Evolutionary conservation across 2,888 invertebrate genomes (phyloP).

Genomic region (Agriopis leucophaearia): DNA sequence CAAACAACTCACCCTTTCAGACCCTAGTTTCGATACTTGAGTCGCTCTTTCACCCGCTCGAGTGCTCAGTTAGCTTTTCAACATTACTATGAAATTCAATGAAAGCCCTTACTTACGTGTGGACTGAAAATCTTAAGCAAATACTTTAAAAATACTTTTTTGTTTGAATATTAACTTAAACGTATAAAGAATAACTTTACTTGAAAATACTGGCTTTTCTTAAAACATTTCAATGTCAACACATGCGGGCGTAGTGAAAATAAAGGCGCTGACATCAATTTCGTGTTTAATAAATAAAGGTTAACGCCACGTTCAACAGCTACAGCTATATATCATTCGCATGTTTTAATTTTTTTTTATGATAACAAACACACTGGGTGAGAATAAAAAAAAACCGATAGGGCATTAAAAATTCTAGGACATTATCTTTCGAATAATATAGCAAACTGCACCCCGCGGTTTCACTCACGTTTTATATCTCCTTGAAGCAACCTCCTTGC

Average conservation of each 20-base stretch:
- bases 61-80: constrained; percentile 19
- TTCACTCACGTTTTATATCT: too few species aligned
- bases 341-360: too few species aligned
- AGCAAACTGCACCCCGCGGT: too few species aligned
- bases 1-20: constrained; percentile 20
- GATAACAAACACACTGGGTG: too few species aligned
- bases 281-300: neutral
- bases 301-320: too few species aligned
- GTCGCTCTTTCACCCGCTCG: constrained; percentile 30
- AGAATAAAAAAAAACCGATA: too few species aligned
- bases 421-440: too few species aligned
- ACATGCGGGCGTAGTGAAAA: constrained; percentile 42
- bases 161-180: constrained; percentile 1
- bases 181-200: neutral
- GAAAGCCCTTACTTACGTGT: constrained; percentile 23
- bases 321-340: too few species aligned
- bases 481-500: too few species aligned
- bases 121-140: constrained; percentile 23
- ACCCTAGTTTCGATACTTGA: constrained; percentile 27
- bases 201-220: constrained; percentile 11
- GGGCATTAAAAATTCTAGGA: too few species aligned
- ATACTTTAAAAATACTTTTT: constrained; percentile 23
- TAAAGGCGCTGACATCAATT: constrained; percentile 19
- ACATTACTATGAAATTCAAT: constrained; percentile 34
- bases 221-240: constrained; percentile 24